Evolutionary conservation across 92 coral and sea anemone species (phyloP), one percentile per base, ranked within the genome.

Genomic region (Chrysogorgia sp.): DNA sequence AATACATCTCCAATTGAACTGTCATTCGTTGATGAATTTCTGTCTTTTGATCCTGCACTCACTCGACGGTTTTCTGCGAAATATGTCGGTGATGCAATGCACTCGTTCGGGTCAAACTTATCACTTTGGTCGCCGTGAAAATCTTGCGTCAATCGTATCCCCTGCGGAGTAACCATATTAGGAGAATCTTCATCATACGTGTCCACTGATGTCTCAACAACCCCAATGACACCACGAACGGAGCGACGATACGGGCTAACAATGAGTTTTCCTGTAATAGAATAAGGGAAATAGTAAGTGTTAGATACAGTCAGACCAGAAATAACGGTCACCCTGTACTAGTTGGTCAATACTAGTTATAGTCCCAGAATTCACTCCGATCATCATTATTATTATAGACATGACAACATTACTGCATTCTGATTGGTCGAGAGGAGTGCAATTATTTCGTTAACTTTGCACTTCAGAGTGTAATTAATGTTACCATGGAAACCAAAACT

Each of bases 161-260:
- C 49, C 26, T 72, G 79, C 3, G 79, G 79, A 21, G 79, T 72
- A 15, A 56, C 33, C 1, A 40, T 19, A 1, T 53, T 41, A 33
- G 59, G 41, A 10, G 65, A 72, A 26, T 72, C 65, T 72, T 72
- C 87, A 86, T 94, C 98, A 52, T 85, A 92, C 10, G 82, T 85
- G 37, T 92, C 98, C 34, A 94, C 97, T 29, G 92, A 59, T 0
- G 89, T 89, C 67, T 94, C 98, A 22, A 94, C 97, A 40, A 92
- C 91, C 57, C 98, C 97, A 50, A 90, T 92, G 74, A 94, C 90
- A 49, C 98, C 98, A 81, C 97, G 88, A 22, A 94, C 86, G 14
- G 97, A 91, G 45, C 98, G 97, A 32, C 96, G 82, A 49, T 74
- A 58, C n/a, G 98, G 93, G n/a, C 91, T 86, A 24, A 94, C 84